Base-by-base conservation (phyloP, 2,888 invertebrate genomes). In the Tethea ocularis region DNA sequence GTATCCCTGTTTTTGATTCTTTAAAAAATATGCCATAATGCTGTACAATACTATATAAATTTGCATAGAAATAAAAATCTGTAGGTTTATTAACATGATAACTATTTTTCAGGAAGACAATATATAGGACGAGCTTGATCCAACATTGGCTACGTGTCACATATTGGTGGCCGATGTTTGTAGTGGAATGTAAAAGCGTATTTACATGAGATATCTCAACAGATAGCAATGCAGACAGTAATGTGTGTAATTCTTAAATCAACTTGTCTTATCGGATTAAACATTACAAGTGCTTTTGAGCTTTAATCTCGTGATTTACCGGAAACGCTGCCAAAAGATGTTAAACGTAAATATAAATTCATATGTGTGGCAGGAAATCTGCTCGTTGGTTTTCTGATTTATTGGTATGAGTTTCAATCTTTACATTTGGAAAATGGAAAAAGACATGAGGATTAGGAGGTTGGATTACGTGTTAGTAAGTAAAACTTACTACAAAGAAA, bases 241-340 rank as follows among this genome's bases (percentile, higher is more conserved):
- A 69, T 63, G 70, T 64, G 62, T 66, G 68, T 73, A 69, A 71
- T 70, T 64, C 72, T 73, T 70, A 67, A 69, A 73, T 71, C 71
- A 70, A 71, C 74, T 69, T 71, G 71, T 73, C 74, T 67, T 58
- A 58, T 57, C 61, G 46, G 22, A 51, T 58, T 51, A 67, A 64
- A 65, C 68, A 69, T 70, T 68, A 69, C 63, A 58, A 67, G 63
- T 71, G 64, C 20, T 66, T 33, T 63, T 54, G 56, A 61, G 56
- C 66, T 65, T 56, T 69, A 60, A 69, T 65, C 58, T 46, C 10
- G 46, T 46, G 46, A 46, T 72, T 72, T 66, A 67, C 51, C 53
- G 55, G 71, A 72, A 70, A 65, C 57, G 46, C 62, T 66, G 61
- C 60, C 62, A 61, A 56, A 60, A 22, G 15, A 17, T 62, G 62